Conservation (phyloP, 1,140 invertebrate genomes). For the Cardiocondyla obscurior region DNA sequence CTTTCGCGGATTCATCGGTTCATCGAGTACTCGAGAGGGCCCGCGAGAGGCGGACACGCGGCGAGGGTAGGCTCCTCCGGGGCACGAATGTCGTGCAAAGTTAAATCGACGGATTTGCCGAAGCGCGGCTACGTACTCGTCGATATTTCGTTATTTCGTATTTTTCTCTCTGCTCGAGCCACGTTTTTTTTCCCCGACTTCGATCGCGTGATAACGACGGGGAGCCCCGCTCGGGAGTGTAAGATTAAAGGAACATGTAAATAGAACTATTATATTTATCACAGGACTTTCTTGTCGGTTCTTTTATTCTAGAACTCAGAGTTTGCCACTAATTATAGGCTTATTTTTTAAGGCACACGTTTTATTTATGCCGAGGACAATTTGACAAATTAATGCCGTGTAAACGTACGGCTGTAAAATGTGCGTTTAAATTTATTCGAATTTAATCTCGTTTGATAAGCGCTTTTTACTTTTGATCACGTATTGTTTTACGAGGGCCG, state of each 20-base stretch:
- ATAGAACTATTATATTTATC: background rate
- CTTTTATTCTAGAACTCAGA: background rate
- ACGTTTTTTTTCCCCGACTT: background rate
- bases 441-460: slow-evolving; percentile 50
- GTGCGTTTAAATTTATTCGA: background rate
- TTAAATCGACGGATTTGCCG: slow-evolving; percentile 68
- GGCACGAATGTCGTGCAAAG: slow-evolving; percentile 52
- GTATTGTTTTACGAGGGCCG: slow-evolving; percentile 46
- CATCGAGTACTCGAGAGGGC: slow-evolving; percentile 59
- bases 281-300: background rate
- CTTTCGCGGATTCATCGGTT: slow-evolving; percentile 64
- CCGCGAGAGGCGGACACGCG: slow-evolving; percentile 16
- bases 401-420: background rate
- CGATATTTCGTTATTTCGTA: slow-evolving; percentile 28
- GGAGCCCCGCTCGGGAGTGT: background rate
- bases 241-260: background rate
- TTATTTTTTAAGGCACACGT: background rate
- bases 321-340: background rate
- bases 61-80: slow-evolving; percentile 7
- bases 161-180: background rate
- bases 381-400: background rate
- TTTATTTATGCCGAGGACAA: background rate
- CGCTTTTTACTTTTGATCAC: slow-evolving; percentile 24
- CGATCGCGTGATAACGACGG: background rate
- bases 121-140: background rate